These are phyloP conservation scores for Nasonia oneida DNA, from an alignment of 2,888 invertebrate genomes.

Conservation along the genomic window DNA sequence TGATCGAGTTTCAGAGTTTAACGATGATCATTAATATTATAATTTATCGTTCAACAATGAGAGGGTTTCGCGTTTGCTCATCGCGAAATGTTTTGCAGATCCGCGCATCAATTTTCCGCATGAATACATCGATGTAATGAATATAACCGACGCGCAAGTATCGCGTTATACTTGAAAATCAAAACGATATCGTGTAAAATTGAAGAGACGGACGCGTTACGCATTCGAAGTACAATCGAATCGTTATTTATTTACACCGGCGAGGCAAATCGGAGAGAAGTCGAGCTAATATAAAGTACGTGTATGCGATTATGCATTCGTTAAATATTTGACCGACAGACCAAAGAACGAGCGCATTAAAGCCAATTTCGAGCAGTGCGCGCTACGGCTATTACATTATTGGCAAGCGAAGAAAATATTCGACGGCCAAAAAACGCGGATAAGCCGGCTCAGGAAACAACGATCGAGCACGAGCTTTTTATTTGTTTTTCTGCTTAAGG, in stretches of 20 bases:
- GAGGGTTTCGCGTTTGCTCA: too few relatives aligned
- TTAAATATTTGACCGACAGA: background rate
- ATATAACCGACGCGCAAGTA: background rate
- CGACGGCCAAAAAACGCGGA: background rate
- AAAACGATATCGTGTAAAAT: background rate
- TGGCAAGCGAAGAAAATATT: background rate
- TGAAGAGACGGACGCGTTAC: background rate
- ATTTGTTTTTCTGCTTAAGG: background rate
- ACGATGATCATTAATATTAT: too few relatives aligned
- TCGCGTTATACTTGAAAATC: background rate
- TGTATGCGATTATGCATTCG: background rate
- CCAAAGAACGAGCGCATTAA: background rate
- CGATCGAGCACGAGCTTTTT: background rate
- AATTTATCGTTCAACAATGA: too few relatives aligned
- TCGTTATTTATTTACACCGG: background rate
- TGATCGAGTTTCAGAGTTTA: too few relatives aligned
- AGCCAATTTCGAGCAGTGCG: background rate
- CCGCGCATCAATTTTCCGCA: too few relatives aligned
- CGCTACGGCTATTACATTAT: background rate
- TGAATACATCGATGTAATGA: background rate
- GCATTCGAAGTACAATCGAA: too few relatives aligned
- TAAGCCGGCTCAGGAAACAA: constrained; percentile 9
- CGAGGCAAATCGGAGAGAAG: too few relatives aligned
- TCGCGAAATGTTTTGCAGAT: too few relatives aligned
- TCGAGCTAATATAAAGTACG: too few relatives aligned